phyloP scores from a whole-genome alignment of 1,140 invertebrate species.

The Ceratoteleas bidentatus region DNA sequence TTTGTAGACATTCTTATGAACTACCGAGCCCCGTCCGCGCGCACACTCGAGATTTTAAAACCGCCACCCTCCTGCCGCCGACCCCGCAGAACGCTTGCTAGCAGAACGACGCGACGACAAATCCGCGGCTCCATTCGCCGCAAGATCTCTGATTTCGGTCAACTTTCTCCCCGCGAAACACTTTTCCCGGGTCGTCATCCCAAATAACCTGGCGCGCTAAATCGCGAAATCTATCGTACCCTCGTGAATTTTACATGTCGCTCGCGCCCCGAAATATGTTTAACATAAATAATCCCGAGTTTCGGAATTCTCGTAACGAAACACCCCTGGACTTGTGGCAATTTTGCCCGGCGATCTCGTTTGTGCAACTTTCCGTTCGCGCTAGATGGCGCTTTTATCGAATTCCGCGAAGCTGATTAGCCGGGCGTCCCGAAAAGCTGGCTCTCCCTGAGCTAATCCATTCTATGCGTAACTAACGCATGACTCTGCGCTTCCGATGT shows the following conservation, averaged over 20 bases:
- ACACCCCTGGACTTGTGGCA: too few relatives aligned
- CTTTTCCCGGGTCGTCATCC: background rate
- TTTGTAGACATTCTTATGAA: constrained; percentile 59
- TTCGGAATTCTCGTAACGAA: too few relatives aligned
- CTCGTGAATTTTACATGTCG: too few relatives aligned
- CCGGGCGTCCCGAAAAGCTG: constrained; percentile 34
- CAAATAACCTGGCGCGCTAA: background rate
- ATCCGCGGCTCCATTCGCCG: constrained; percentile 39
- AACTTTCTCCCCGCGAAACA: constrained; percentile 13
- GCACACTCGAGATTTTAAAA: constrained; percentile 53
- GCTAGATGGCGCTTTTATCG: constrained; percentile 44
- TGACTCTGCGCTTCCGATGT: constrained; percentile 54
- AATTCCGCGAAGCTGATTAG: constrained; percentile 32
- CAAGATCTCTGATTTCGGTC: constrained; percentile 21
- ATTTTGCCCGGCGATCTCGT: too few relatives aligned
- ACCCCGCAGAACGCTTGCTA: constrained; percentile 31
- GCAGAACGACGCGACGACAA: constrained; percentile 42
- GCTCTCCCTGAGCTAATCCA: constrained; percentile 34
- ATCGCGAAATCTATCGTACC: too few relatives aligned
- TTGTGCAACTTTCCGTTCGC: too few relatives aligned
- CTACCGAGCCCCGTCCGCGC: constrained; percentile 27
- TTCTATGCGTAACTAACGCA: constrained; percentile 51
- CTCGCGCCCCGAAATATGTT: too few relatives aligned
- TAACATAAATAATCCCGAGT: too few relatives aligned
- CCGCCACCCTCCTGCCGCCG: constrained; percentile 11